phyloP scores from a whole-genome alignment of 37 sponge, comb jelly and placozoan species.

The Dysidea cf. avara region DNA sequence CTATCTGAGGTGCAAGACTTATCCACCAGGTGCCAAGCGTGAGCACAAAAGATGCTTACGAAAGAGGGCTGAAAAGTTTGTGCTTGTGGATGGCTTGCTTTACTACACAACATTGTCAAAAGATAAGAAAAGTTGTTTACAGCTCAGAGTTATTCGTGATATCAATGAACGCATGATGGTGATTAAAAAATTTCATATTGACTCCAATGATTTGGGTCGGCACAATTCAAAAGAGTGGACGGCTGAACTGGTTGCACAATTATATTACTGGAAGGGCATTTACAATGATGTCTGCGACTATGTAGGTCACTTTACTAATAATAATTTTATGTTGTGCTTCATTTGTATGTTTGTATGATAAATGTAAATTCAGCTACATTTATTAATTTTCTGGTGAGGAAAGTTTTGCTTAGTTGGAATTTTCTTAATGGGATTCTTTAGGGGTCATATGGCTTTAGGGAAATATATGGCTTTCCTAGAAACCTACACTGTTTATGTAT shows the following conservation, averaged over 20 bases:
- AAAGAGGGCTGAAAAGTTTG: conserved; percentile 11
- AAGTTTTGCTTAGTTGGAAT: no score
- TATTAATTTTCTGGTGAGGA: no score
- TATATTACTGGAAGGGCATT: conserved; percentile 46
- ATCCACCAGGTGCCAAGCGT: not conserved
- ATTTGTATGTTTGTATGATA: no score
- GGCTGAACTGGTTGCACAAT: conserved; percentile 24
- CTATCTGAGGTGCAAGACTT: not conserved
- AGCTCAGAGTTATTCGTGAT: conserved; percentile 24
- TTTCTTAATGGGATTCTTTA: no score
- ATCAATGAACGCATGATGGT: conserved; percentile 28
- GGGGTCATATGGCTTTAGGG: no score
- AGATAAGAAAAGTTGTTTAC: not conserved
- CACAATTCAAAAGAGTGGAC: conserved; percentile 36
- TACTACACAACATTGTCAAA: conserved; percentile 10
- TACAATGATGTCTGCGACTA: conserved; percentile 43
- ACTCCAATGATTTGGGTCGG: conserved; percentile 12
- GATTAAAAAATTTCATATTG: conserved; percentile 26
- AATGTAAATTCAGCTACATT: no score
- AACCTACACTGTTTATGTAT: no score
- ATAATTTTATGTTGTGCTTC: no score
- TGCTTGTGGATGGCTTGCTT: conserved; percentile 13
- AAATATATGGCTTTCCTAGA: no score
- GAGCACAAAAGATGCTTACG: not conserved
- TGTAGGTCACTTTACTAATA: conserved; percentile 18